Evolutionary conservation across 2,113 vertebrate genomes (phyloP).

Genomic region (Nycticebus coucang): DNA sequence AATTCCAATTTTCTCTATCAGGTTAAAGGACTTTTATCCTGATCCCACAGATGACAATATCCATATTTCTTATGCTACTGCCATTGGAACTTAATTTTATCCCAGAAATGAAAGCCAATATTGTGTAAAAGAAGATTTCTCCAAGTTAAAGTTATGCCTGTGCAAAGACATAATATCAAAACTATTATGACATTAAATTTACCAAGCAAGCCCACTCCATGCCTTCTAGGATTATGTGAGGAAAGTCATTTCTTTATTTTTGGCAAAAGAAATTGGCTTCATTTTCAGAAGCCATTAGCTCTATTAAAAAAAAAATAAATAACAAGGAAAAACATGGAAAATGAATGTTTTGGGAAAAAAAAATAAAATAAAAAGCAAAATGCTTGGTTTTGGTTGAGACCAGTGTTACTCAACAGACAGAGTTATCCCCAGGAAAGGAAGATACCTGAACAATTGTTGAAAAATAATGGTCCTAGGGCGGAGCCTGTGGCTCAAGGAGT

Average conservation of each 20-base stretch:
- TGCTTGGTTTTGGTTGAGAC: background rate
- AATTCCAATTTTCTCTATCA: background rate
- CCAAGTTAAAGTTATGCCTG: background rate
- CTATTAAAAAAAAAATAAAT: background rate
- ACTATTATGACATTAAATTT: background rate
- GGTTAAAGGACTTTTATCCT: background rate
- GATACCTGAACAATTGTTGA: background rate
- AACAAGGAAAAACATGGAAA: background rate
- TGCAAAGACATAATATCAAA: background rate
- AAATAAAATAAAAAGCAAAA: background rate
- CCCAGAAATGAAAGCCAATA: background rate
- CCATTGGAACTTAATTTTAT: background rate
- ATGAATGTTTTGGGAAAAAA: background rate
- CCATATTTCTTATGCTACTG: background rate
- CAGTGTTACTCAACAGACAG: background rate
- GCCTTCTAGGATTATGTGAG: background rate
- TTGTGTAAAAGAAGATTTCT: background rate
- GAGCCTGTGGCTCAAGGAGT: too few species aligned
- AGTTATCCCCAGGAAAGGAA: background rate
- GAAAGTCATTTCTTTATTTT: background rate
- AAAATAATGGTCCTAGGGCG: background rate
- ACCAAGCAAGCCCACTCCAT: background rate
- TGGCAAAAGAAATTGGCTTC: background rate
- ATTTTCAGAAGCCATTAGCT: background rate
- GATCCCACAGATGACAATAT: background rate